phyloP scores from a whole-genome alignment of 2,797 vertebrate species.

The Neostethus bicornis region DNA sequence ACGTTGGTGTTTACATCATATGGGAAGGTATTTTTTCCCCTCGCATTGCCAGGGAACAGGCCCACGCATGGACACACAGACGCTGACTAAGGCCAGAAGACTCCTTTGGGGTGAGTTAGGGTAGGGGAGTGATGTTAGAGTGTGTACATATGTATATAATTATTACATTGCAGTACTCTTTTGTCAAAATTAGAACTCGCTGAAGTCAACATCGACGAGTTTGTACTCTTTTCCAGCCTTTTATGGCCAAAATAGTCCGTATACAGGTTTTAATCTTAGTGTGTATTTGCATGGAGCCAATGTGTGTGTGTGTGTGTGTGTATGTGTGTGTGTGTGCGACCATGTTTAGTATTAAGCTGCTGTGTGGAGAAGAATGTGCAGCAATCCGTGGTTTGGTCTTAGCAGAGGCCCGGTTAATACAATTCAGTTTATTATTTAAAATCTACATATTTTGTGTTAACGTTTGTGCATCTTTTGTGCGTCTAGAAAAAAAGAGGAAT shows the following conservation, averaged over 20 bases:
- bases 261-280: not conserved
- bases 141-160: constrained; percentile 28
- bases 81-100: constrained; percentile 73
- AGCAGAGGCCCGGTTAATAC: constrained; percentile 22
- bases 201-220: constrained; percentile 13
- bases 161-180: constrained; percentile 3
- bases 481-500: no score
- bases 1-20: constrained; percentile 81
- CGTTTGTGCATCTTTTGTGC: not conserved
- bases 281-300: constrained; percentile 5
- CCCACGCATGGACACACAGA: constrained; percentile 80
- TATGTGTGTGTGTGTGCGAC: constrained; percentile 19
- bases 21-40: constrained; percentile 82
- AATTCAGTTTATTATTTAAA: constrained; percentile 65
- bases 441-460: constrained; percentile 53
- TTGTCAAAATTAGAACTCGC: constrained; percentile 11
- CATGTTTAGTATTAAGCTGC: constrained; percentile 30
- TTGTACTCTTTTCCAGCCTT: not conserved
- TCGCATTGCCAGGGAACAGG: constrained; percentile 79
- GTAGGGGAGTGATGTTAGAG: constrained; percentile 1
- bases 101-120: constrained; percentile 33
- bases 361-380: constrained; percentile 40
- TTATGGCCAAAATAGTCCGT: not conserved
- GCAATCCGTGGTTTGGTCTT: constrained; percentile 47
- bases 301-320: constrained; percentile 18